Evolutionary conservation across 1,140 invertebrate species (phyloP).

Genomic region (Gonatopus flavifemur): DNA sequence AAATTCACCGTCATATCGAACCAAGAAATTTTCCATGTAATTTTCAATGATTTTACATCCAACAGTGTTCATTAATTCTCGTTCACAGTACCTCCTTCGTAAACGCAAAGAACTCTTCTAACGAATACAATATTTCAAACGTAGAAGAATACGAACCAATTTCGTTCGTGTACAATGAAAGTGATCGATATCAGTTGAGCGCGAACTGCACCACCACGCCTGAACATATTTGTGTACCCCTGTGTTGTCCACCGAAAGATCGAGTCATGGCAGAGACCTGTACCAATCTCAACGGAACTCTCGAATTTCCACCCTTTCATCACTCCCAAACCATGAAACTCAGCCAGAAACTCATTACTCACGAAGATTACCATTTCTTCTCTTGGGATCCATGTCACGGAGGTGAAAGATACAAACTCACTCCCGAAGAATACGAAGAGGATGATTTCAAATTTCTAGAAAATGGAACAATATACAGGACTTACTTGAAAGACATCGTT

Average conservation of each 20-base stretch:
- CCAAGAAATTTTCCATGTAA: too few relatives aligned
- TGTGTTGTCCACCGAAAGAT: slow-evolving; percentile 13
- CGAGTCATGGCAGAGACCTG: not conserved
- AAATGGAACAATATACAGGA: slow-evolving; percentile 59
- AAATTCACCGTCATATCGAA: too few relatives aligned
- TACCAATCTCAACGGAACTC: not conserved
- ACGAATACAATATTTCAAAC: too few relatives aligned
- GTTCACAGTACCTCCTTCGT: too few relatives aligned
- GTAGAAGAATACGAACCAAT: too few relatives aligned
- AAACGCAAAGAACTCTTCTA: too few relatives aligned
- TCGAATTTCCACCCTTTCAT: slow-evolving; percentile 14
- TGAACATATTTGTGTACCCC: slow-evolving; percentile 5
- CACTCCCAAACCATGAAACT: not conserved
- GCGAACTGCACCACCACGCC: too few relatives aligned
- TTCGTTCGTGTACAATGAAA: too few relatives aligned
- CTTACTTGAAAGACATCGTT: slow-evolving; percentile 15
- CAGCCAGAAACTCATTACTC: not conserved
- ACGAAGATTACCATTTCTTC: slow-evolving; percentile 7
- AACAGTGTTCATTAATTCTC: too few relatives aligned
- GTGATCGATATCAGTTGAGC: too few relatives aligned
- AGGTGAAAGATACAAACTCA: slow-evolving; percentile 44
- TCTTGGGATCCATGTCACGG: slow-evolving; percentile 17
- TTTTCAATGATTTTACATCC: too few relatives aligned
- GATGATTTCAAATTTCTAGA: slow-evolving; percentile 58
- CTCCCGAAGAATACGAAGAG: slow-evolving; percentile 45